Conservation (phyloP, 2,888 invertebrate species). For the Aleiodes alternator region DNA sequence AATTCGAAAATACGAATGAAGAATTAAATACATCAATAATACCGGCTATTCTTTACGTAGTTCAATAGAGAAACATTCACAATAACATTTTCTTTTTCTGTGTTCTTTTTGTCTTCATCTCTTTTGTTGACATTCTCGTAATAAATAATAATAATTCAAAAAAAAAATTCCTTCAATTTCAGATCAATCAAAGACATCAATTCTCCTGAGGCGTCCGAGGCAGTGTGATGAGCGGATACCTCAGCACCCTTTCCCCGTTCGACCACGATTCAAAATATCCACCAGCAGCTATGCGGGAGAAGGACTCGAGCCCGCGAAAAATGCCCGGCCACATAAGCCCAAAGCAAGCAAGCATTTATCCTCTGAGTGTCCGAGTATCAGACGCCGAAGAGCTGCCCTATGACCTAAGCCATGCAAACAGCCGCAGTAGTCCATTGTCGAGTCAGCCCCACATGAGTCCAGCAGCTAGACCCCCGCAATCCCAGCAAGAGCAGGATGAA, state of each 20-base stretch:
- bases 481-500: conserved; percentile 71
- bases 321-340: conserved; percentile 85
- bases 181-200: not conserved
- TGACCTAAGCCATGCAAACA: conserved; percentile 79
- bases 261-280: conserved; percentile 72
- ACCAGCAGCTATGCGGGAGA: conserved; percentile 89
- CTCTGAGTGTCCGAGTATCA: conserved; percentile 80
- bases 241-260: conserved; percentile 75
- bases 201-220: conserved; percentile 45
- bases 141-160: not conserved
- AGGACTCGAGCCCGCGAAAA: conserved; percentile 93
- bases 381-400: conserved; percentile 81
- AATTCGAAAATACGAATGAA: too few species aligned
- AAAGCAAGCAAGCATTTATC: conserved; percentile 86
- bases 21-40: too few species aligned
- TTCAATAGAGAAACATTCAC: too few species aligned
- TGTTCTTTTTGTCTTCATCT: too few species aligned
- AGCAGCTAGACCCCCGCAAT: conserved; percentile 78
- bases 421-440: conserved; percentile 76
- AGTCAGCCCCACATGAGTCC: conserved; percentile 78
- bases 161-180: not conserved
- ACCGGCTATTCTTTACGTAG: too few species aligned
- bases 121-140: too few species aligned
- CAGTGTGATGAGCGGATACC: conserved; percentile 74
- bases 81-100: too few species aligned